Base-by-base conservation (phyloP, 2,797 vertebrate genomes). In the Bufotes viridis region DNA sequence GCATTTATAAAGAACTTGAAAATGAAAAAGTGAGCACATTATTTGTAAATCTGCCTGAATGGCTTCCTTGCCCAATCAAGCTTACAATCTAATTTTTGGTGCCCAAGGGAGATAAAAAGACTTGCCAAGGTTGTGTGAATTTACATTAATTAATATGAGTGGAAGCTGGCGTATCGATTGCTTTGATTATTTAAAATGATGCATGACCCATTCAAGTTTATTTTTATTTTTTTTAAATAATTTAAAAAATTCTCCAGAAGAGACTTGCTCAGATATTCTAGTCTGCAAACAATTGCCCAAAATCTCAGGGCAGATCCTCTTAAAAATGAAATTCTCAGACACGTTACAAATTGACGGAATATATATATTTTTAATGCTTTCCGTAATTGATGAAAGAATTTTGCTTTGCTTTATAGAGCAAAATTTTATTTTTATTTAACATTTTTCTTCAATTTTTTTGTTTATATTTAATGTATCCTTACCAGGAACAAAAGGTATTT, bases 151-250 rank as follows among this genome's bases (percentile, higher is more conserved):
- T 61, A 85, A 60, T 76, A 78, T n/a, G 72, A 63, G 34, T 78
- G 34, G 83, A 61, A 85, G 72, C 34, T 85, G 83, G 72, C 83
- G 63, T 61, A 85, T 76, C 29, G 83, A 63, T 78, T 20, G 72
- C 83, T 65, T 85, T 84, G 82, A 76, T 84, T 74, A 74, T 58
- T n/a, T 53, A 65, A 49, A 78, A 78, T 76, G 83, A 85, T 85
- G 20, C 49, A 76, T 53, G 42, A 53, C 42, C 70, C 34, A 74
- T 74, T 74, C 17, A 6, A 34, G 70, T 49, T 74, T 49, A 12
- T 74, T 74, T 20, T 49, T 42, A n/a, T n/a, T n/a, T 42, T 42
- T 42, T 42, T 42, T 42, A 42, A 42, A 5, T 42, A 34, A 34
- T 42, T 42, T 3, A 69, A 34, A 34, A 34, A 70, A 34, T 14